phyloP scores from a whole-genome alignment of 1,140 invertebrate genomes.

The Danaus melanippus region DNA sequence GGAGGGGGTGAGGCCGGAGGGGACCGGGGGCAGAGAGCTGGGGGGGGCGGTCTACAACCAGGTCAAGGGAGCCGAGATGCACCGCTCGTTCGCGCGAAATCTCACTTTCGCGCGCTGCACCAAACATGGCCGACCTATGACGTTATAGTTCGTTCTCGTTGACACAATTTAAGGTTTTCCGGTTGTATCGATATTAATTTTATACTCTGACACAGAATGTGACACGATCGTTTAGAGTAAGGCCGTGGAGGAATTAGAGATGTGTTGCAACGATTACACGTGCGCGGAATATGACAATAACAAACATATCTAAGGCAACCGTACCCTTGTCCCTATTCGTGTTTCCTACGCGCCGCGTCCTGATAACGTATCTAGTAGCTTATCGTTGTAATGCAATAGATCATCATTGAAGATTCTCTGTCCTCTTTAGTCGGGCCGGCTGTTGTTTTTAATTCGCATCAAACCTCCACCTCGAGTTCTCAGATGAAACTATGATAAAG shows the following conservation, averaged over 20 bases:
- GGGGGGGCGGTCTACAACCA: constrained; percentile 35
- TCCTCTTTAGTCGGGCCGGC: too few relatives aligned
- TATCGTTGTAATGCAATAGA: constrained; percentile 34
- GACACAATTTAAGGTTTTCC: constrained; percentile 46
- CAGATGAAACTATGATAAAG: too few relatives aligned
- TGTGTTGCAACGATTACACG: constrained; percentile 58
- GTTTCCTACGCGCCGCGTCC: constrained; percentile 59
- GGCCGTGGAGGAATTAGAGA: constrained; percentile 27
- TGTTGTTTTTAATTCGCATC: too few relatives aligned
- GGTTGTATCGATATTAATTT: constrained; percentile 23
- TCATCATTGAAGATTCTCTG: background rate
- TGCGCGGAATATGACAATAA: constrained; percentile 54
- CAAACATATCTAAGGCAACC: constrained; percentile 43
- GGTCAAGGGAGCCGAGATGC: constrained; percentile 67
- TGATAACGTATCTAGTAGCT: constrained; percentile 55
- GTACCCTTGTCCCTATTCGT: constrained; percentile 66
- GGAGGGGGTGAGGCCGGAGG: constrained; percentile 1
- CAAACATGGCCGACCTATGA: constrained; percentile 52
- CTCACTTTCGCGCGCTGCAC: constrained; percentile 68
- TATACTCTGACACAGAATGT: background rate
- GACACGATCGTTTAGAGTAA: constrained; percentile 10
- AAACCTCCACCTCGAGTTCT: too few relatives aligned
- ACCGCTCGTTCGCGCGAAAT: constrained; percentile 65
- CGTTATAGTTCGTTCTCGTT: constrained; percentile 47
- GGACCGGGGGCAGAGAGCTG: constrained; percentile 10